A percentile compares a stretch with the other conserved stretches of the same genome.
Evolutionary conservation across 2,888 invertebrate genomes (phyloP).

Genomic region (Tachina grossa): DNA sequence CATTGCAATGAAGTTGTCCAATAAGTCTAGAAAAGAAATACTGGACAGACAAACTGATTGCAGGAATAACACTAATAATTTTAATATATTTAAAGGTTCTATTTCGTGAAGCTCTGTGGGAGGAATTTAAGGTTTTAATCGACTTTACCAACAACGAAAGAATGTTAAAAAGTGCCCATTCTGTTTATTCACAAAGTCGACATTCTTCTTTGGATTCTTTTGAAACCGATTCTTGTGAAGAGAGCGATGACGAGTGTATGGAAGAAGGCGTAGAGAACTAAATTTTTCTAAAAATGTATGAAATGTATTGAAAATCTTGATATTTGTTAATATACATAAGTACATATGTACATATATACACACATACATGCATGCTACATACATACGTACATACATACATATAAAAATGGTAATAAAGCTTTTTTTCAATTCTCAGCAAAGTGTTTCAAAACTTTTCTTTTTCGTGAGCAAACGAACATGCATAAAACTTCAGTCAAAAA

Average conservation of each 20-base stretch:
- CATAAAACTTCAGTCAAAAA: not conserved
- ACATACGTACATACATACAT: too few relatives aligned
- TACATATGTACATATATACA: too few relatives aligned
- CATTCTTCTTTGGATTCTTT: conserved; percentile 81
- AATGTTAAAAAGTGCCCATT: conserved; percentile 84
- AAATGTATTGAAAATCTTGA: conserved; percentile 1
- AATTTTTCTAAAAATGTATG: not conserved
- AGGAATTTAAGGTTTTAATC: conserved; percentile 88
- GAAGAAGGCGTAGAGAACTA: conserved; percentile 49
- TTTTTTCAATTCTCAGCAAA: conserved; percentile 24
- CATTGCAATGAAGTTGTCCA: too few relatives aligned
- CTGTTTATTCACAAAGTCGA: conserved; percentile 80
- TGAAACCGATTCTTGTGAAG: conserved; percentile 77
- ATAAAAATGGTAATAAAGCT: conserved; percentile 22
- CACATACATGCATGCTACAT: too few relatives aligned
- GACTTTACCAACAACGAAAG: conserved; percentile 88
- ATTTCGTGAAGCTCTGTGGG: conserved; percentile 86
- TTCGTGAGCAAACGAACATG: not conserved
- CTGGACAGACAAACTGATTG: too few relatives aligned
- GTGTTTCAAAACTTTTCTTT: conserved; percentile 12
- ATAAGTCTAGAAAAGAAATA: not conserved
- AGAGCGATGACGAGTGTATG: conserved; percentile 38
- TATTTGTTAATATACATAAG: not conserved
- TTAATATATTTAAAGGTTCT: conserved; percentile 83
- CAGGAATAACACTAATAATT: not conserved